Percentiles rank a stretch among this genome's conserved stretches.
phyloP scores from a whole-genome alignment of 2,113 vertebrate species.

The Holacanthus passer region DNA sequence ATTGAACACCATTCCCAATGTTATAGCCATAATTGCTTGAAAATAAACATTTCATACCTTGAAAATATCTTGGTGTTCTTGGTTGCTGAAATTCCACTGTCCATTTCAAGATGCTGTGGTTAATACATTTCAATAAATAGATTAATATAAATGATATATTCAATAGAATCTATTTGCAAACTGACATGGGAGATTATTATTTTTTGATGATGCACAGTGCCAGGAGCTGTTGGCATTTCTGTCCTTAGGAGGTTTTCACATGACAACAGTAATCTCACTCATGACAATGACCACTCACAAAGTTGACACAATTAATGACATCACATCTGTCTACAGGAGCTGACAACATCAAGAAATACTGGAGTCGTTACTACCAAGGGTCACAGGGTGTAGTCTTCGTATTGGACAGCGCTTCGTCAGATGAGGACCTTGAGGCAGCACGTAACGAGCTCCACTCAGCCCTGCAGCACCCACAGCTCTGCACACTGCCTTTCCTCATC shows the following conservation, averaged over 20 bases:
- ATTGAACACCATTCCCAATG: background rate
- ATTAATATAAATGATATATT: too few species aligned
- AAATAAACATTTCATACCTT: background rate
- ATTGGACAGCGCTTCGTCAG: conserved; percentile 95
- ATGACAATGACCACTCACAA: background rate
- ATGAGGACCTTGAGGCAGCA: conserved; percentile 94
- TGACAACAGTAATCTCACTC: background rate
- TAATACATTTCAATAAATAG: background rate
- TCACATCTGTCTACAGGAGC: conserved; percentile 85
- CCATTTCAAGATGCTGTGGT: background rate
- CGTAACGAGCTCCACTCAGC: conserved; percentile 96
- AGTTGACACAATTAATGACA: conserved; percentile 8
- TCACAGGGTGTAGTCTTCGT: conserved; percentile 98
- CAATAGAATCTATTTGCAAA: background rate
- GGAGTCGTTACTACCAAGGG: conserved; percentile 99
- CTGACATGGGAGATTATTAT: background rate
- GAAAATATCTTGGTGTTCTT: background rate
- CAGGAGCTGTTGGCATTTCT: background rate
- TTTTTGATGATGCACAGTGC: conserved; percentile 1
- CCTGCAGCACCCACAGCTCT: conserved; percentile 97
- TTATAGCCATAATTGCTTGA: background rate
- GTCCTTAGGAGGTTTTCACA: background rate
- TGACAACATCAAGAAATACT: conserved; percentile 97
- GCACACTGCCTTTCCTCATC: conserved; percentile 98
- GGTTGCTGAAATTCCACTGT: background rate